Conservation (phyloP, 2,888 invertebrate species). For the Aporophyla nigra region DNA sequence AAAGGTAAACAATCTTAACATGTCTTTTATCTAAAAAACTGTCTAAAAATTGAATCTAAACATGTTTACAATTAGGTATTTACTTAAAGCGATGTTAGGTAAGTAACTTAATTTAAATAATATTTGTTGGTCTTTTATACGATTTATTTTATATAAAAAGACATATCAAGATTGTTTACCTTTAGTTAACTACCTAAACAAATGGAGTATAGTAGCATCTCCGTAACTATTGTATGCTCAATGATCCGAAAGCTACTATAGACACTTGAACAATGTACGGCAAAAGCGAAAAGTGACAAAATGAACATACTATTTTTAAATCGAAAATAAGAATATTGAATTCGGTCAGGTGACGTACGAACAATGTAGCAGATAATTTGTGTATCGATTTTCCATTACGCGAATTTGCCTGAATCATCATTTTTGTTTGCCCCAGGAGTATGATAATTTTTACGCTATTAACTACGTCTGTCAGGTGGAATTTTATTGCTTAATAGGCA, state of each 20-base stretch:
- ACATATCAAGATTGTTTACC: too few species aligned
- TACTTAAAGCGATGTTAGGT: too few species aligned
- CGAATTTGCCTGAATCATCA: conserved; percentile 19
- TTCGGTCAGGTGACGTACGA: conserved; percentile 3
- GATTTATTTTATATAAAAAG: too few species aligned
- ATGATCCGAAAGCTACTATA: not conserved
- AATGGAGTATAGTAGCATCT: too few species aligned
- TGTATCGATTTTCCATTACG: conserved; percentile 39
- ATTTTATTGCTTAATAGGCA: not conserved
- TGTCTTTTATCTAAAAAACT: too few species aligned
- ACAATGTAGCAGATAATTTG: conserved; percentile 31
- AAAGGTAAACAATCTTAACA: too few species aligned
- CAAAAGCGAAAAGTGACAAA: not conserved
- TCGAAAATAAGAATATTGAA: not conserved
- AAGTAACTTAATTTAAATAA: too few species aligned
- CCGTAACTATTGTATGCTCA: not conserved
- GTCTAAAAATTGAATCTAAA: too few species aligned
- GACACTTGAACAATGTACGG: not conserved
- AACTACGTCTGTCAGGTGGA: not conserved
- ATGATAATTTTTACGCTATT: conserved; percentile 2
- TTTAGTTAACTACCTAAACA: too few species aligned
- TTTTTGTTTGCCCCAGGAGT: not conserved
- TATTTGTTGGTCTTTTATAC: too few species aligned
- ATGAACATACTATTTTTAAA: not conserved
- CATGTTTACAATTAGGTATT: too few species aligned